These are phyloP conservation scores for Urosaurus nigricauda DNA, from an alignment of 2,797 vertebrate species.

Conservation along the genomic window DNA sequence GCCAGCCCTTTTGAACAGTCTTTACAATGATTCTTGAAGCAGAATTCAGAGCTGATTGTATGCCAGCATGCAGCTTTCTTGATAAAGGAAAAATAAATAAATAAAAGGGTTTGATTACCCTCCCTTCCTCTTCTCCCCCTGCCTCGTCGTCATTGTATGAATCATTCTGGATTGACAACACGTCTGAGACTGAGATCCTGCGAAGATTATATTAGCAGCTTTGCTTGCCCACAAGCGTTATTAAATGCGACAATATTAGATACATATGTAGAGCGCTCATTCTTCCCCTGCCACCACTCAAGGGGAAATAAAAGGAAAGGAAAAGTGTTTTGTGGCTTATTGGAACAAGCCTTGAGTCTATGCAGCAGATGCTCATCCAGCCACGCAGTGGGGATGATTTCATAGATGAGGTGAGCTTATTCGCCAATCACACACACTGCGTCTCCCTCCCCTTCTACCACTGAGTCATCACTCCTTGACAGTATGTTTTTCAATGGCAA, in stretches of 20 bases:
- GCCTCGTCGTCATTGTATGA: constrained; percentile 71
- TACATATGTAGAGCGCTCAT: constrained; percentile 49
- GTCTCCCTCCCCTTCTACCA: constrained; percentile 44
- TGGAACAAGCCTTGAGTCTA: constrained; percentile 67
- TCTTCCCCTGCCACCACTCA: constrained; percentile 59
- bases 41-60: constrained; percentile 68
- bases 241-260: constrained; percentile 74
- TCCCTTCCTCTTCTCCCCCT: constrained; percentile 50
- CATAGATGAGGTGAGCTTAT: constrained; percentile 63
- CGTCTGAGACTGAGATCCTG: constrained; percentile 69
- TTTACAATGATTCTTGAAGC: constrained; percentile 40
- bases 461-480: constrained; percentile 71
- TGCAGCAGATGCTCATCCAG: constrained; percentile 76
- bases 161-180: constrained; percentile 75
- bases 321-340: constrained; percentile 65
- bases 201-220: constrained; percentile 65
- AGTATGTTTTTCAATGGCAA: constrained; percentile 48
- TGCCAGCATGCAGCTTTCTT: constrained; percentile 71
- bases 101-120: constrained; percentile 73
- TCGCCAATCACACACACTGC: constrained; percentile 66
- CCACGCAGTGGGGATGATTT: constrained; percentile 73
- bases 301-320: constrained; percentile 57
- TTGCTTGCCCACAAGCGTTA: constrained; percentile 71
- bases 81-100: constrained; percentile 72
- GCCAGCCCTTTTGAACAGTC: constrained; percentile 52